A percentile compares a stretch with the other conserved stretches of the same genome.
Conservation (phyloP, 2,797 vertebrate species). For the Falco biarmicus region DNA sequence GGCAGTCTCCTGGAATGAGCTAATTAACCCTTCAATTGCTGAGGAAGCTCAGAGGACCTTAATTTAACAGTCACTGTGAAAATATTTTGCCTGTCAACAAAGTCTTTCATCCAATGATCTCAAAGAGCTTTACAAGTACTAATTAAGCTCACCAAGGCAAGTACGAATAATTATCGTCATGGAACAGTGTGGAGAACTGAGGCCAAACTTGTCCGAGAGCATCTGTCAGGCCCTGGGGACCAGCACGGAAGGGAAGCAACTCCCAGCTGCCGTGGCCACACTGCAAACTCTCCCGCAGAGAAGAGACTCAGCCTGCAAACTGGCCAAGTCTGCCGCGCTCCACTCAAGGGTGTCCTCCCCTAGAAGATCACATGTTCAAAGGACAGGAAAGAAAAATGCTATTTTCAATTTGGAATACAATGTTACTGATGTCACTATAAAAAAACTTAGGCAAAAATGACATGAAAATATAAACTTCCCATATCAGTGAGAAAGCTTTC, state of each 20-base stretch:
- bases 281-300: not conserved
- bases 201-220: constrained; percentile 11
- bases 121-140: constrained; percentile 30
- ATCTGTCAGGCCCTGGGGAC: not conserved
- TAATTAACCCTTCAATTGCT: constrained; percentile 46
- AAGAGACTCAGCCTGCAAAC: not conserved
- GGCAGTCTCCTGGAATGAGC: not conserved
- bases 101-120: constrained; percentile 49
- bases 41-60: constrained; percentile 34
- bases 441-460: not conserved
- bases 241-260: accelerated
- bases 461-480: not conserved
- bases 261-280: not conserved
- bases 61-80: constrained; percentile 30
- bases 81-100: constrained; percentile 51
- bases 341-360: not conserved
- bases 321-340: not conserved
- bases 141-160: constrained; percentile 50
- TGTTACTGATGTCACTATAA: not conserved
- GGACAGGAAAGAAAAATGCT: not conserved
- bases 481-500: not conserved
- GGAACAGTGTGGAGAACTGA: not conserved
- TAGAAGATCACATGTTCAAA: not conserved
- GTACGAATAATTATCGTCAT: constrained; percentile 39
- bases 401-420: not conserved